Conservation (phyloP, 2,113 vertebrate species). For the Hassar affinis region DNA sequence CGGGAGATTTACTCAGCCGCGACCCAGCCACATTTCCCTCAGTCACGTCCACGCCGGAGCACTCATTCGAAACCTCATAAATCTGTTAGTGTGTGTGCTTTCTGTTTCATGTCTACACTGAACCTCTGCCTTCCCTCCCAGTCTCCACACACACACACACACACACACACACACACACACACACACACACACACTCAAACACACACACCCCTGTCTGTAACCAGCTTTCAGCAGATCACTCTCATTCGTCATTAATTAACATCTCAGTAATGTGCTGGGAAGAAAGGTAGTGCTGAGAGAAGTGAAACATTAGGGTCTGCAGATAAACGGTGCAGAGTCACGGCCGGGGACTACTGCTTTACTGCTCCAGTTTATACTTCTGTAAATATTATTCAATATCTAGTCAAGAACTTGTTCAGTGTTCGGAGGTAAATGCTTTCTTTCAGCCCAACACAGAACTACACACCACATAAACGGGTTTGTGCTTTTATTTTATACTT, state of each 20-base stretch:
- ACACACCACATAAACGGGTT: not conserved
- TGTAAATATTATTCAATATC: not conserved
- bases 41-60: slow-evolving; percentile 5
- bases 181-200: slow-evolving; percentile 1
- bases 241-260: not conserved
- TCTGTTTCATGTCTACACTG: slow-evolving; percentile 6
- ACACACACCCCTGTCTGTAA: not conserved
- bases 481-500: not conserved
- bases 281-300: not conserved
- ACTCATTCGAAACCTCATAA: slow-evolving; percentile 18
- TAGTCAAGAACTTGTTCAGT: not conserved
- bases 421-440: not conserved
- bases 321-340: not conserved
- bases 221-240: not conserved
- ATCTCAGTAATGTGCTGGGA: not conserved
- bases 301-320: not conserved
- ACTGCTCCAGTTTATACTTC: not conserved
- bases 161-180: not conserved
- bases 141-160: not conserved
- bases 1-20: slow-evolving; percentile 1
- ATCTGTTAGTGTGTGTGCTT: slow-evolving; percentile 20
- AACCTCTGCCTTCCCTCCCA: not conserved
- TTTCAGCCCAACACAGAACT: not conserved
- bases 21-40: not conserved
- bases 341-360: not conserved